Base-by-base conservation (phyloP, 2,797 vertebrate genomes). In the Macropodus opercularis region DNA sequence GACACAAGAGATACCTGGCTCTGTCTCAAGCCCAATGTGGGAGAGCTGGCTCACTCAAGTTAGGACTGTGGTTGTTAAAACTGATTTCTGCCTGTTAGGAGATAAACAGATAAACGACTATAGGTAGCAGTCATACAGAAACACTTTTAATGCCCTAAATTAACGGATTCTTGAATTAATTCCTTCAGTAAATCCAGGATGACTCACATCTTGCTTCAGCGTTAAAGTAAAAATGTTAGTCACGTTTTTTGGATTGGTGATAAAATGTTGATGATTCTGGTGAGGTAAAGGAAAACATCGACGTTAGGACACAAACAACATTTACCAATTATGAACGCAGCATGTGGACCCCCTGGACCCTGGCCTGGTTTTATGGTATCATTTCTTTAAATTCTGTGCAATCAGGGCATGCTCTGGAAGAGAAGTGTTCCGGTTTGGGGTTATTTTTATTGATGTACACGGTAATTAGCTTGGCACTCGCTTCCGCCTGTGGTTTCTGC, bases 381-480 rank as follows among this genome's bases (percentile, higher is more conserved):
- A 84, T 85, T 86, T 82, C 80, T 84, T 90, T 87, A 82, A 85
- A 89, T 91, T 91, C 89, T 86, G 80, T 86, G 85, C 86, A 92
- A 91, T 91, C 87, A 90, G 85, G 85, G 60, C 79, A 50, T 76
- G 79, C 87, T 79, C 79, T 88, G 84, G 85, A 85, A 81, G 71
- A 70, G 73, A 90, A 79, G 77, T 63, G 88, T 90, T 92, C 89
- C 75, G 83, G 87, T 86, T 83, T 83, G 84, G 86, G 89, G 87
- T 92, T 91, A 91, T 92, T 92, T 92, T 92, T 92, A 92, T 92
- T 91, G 92, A 91, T 91, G 87, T 89, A 87, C 90, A 90, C 77
- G 73, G 86, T 91, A 91, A 92, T 94, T 92, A 92, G 87, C 88
- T 90, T 86, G 87, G 89, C 89, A 91, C 85, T 76, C 65, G 63